Conservation (phyloP, 2,113 vertebrate species). For the Indicator indicator region DNA sequence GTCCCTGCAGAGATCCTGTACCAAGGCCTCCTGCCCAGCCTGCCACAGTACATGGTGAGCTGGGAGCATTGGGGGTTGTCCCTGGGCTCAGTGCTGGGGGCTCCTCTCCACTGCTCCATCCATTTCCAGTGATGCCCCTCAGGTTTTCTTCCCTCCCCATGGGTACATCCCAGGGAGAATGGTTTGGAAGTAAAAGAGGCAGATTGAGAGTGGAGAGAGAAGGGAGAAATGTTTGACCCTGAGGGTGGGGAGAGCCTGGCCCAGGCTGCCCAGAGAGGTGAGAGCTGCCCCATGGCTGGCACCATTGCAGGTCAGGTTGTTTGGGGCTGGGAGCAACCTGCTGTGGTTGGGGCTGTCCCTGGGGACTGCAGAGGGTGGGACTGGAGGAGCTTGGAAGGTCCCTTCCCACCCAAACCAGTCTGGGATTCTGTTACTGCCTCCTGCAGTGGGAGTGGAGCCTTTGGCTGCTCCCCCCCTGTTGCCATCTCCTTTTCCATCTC, state of each 20-base stretch:
- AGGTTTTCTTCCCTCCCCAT: not conserved
- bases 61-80: not conserved
- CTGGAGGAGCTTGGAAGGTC: too few relatives aligned
- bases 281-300: too few relatives aligned
- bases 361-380: too few relatives aligned
- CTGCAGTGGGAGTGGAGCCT: not conserved
- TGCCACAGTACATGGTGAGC: conserved; percentile 98
- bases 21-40: conserved; percentile 94
- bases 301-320: too few relatives aligned
- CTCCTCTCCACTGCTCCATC: not conserved
- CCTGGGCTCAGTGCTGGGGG: not conserved
- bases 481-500: not conserved
- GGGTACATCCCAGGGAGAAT: not conserved
- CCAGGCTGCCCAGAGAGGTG: too few relatives aligned
- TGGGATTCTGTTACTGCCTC: not conserved
- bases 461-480: too few relatives aligned
- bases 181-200: too few relatives aligned
- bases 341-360: too few relatives aligned
- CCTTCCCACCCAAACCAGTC: not conserved
- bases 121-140: not conserved
- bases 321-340: too few relatives aligned
- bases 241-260: too few relatives aligned
- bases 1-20: conserved; percentile 92
- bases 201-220: too few relatives aligned
- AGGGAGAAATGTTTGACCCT: too few relatives aligned